Base-by-base conservation (phyloP, 2,888 invertebrate genomes). In the Lithophane socia region DNA sequence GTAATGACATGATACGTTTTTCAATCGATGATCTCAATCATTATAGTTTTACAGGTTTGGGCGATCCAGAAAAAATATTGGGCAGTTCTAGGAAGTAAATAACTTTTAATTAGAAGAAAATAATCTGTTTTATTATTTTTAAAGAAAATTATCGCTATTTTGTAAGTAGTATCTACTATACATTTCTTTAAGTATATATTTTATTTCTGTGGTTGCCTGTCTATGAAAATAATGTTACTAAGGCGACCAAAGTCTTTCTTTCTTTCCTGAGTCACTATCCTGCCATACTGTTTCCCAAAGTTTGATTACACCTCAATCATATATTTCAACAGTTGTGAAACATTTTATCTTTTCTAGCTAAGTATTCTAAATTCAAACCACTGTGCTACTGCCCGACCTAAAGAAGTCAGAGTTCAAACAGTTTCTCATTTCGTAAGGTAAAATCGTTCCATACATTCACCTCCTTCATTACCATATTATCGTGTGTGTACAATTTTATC, bases 381-480 rank as follows among this genome's bases (percentile, higher is more conserved):
- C 54, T 21, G 12, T 16, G 54, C 42, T 63, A 79, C 66, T 4
- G 37, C 58, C 60, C 71, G 67, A 82, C 83, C 75, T 63, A 60
- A 61, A 72, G 69, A 71, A 67, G 63, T 73, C 66, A 82, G 24
- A 79, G 82, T 82, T 82, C 75, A 85, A 68, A 83, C 74, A 24
- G 72, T 84, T 68, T 47, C 71, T 63, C 71, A 71, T 86, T 85
- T 72, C 71, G 72, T 77, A 77, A 81, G 37, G 13, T 60, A 65
- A 65, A 65, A 63, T 67, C 49, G 71, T 75, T 72, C 12, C 63
- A 82, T 77, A 80, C 72, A 75, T 86, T 83, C 70, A 75, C 75
- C 66, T 77, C 65, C 73, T 66, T 70, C 76, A 88, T 88, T 88
- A 73, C 58, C 88, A 88, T 88, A 88, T 79, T 83, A 81, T 78